Conservation (phyloP, 2,113 vertebrate genomes). For the Microcebus jonahi region DNA sequence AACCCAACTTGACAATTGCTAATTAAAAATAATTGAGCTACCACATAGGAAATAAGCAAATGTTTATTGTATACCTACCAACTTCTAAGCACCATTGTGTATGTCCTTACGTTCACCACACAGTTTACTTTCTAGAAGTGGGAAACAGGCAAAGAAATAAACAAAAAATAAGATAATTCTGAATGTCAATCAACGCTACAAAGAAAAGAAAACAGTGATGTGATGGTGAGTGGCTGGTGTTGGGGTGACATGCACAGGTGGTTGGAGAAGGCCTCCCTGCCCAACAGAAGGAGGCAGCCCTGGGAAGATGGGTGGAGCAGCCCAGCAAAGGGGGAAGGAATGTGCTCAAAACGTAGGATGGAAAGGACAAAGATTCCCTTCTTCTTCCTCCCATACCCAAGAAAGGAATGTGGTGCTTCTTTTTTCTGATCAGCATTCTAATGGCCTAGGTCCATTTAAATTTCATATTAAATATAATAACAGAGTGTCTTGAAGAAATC, state of each 20-base stretch:
- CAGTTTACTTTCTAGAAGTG: not conserved
- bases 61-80: not conserved
- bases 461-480: constrained; percentile 46
- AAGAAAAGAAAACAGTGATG: not conserved
- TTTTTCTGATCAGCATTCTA: not conserved
- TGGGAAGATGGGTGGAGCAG: not conserved
- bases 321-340: not conserved
- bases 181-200: not conserved
- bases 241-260: not conserved
- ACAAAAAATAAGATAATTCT: not conserved
- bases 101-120: not conserved
- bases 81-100: not conserved
- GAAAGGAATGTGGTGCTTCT: not conserved
- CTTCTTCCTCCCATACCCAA: not conserved
- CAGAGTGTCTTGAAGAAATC: constrained; percentile 3
- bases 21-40: not conserved
- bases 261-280: not conserved
- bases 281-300: not conserved
- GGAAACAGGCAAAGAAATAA: not conserved
- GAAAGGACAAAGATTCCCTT: not conserved
- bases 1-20: not conserved
- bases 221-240: not conserved
- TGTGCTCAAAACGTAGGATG: not conserved
- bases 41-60: not conserved
- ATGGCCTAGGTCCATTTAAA: not conserved